Evolutionary conservation across 2,888 invertebrate genomes (phyloP), one percentile per base, ranked within the genome.

Genomic region (Ectropis crepuscularia): DNA sequence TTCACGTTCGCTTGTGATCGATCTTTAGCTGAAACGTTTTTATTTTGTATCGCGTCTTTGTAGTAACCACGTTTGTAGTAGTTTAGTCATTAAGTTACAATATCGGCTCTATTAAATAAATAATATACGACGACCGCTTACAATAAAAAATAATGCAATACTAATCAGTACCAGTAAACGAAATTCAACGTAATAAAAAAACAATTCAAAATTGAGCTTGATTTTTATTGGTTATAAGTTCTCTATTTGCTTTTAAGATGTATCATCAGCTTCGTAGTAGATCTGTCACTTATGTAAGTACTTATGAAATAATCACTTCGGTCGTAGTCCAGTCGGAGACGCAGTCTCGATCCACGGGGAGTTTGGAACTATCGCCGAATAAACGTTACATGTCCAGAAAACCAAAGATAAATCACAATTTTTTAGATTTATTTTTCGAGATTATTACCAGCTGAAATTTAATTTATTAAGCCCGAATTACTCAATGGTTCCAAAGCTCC

Each of bases 281-380:
- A 92, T 92, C 92, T 92, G 91, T 90, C 90, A 90, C 87, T 88
- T 89, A 86, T 86, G 78, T 90, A 90, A 91, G 92, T 92, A 92
- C 92, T 92, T 92, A 92, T 86, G 82, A 83, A 84, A 80, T 86
- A 83, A 82, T 85, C 82, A 85, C 79, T 77, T 79, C 73, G 78
- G 82, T 74, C 72, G 80, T 81, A 77, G 83, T 74, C 74, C 72
- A 61, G 70, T 61, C 16, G 69, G 69, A 75, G 73, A 74, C 73
- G 67, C 59, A 74, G 69, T 74, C 72, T 79, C 73, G 74, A 69
- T 77, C 81, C 74, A 72, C 71, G 82, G 88, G 91, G 92, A 90
- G 92, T 90, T 90, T 90, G 92, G 92, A 92, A 91, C 91, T 88
- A 80, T 80, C 76, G 73, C 79, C 77, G 78, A 77, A 43, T 39